Conservation (phyloP, 2,888 invertebrate genomes). For the Torymus texanus region DNA sequence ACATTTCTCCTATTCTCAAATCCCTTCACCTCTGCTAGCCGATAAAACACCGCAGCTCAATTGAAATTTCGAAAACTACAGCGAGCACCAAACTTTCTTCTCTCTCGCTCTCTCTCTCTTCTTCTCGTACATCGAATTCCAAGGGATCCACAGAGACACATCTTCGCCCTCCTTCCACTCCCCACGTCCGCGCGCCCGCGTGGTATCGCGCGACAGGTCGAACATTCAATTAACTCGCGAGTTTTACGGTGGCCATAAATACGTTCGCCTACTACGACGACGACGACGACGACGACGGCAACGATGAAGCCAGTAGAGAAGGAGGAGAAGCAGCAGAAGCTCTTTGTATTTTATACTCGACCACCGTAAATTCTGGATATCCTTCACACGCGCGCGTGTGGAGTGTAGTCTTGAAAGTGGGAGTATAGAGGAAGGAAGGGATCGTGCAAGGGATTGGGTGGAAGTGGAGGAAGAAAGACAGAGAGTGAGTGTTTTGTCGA, state of each 20-base stretch:
- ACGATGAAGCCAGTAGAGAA: no score
- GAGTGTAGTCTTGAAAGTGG: no score
- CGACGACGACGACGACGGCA: no score
- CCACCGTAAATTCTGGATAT: conserved; percentile 49
- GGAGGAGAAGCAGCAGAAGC: background rate
- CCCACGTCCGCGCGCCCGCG: conserved; percentile 14
- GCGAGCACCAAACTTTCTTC: no score
- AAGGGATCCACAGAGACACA: background rate
- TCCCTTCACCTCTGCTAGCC: background rate
- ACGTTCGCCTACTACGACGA: conserved; percentile 29
- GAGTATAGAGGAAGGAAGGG: no score
- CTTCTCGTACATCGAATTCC: background rate
- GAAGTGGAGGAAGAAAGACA: no score
- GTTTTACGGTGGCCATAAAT: conserved; percentile 60
- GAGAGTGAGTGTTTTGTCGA: background rate
- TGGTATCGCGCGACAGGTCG: conserved; percentile 38
- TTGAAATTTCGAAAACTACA: conserved; percentile 30
- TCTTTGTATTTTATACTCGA: conserved; percentile 50
- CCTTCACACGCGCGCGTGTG: background rate
- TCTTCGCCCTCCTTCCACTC: background rate
- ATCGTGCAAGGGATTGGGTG: no score
- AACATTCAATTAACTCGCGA: conserved; percentile 59
- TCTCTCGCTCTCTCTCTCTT: no score
- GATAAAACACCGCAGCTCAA: conserved; percentile 22
- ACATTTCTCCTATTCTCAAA: no score